phyloP scores from a whole-genome alignment of 2,797 vertebrate species.

The Phalanger gymnotis region DNA sequence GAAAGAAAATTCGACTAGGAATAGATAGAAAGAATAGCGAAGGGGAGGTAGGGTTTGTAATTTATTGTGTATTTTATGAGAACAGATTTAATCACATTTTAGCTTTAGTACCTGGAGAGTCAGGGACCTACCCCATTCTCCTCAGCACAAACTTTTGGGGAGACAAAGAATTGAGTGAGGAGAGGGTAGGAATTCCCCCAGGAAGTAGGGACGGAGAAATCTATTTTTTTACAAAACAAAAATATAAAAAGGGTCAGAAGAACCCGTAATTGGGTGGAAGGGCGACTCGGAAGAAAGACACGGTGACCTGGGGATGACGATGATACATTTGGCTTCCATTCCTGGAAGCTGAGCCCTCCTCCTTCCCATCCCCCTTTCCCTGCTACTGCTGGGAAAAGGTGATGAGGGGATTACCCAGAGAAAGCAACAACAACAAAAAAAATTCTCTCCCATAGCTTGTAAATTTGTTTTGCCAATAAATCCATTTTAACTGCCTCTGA shows the following conservation, averaged over 20 bases:
- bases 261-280: constrained; percentile 3
- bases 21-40: neutral
- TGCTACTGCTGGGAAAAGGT: neutral
- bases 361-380: neutral
- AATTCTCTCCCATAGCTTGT: constrained; percentile 22
- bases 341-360: neutral
- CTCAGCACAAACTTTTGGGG: neutral
- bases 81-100: constrained; percentile 27
- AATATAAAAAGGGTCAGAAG: constrained; percentile 56
- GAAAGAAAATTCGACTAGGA: neutral
- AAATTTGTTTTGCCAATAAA: constrained; percentile 70
- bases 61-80: constrained; percentile 70
- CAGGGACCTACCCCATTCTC: neutral
- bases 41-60: constrained; percentile 48
- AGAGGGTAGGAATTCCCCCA: constrained; percentile 22
- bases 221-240: constrained; percentile 64
- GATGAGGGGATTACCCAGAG: neutral
- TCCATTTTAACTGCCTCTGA: neutral
- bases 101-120: constrained; percentile 12
- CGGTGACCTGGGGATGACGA: neutral
- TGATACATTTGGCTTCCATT: neutral
- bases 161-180: neutral
- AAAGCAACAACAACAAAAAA: neutral
- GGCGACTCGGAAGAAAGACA: neutral
- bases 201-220: neutral